Conservation (phyloP, 2,797 vertebrate species). For the Chrosomus eos region DNA sequence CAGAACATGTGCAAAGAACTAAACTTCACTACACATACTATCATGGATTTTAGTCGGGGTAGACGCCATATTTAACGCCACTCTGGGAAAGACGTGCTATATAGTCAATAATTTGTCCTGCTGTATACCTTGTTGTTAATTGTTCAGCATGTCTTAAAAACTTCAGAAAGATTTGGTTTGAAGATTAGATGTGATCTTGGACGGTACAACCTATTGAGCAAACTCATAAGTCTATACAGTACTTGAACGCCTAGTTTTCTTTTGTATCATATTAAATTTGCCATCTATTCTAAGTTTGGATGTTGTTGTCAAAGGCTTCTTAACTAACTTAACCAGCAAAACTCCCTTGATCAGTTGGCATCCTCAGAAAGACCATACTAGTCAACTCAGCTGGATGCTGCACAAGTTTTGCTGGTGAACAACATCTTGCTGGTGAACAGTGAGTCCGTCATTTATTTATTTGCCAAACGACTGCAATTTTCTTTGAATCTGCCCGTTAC, state of each 20-base stretch:
- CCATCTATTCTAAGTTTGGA: neutral
- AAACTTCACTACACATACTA: neutral
- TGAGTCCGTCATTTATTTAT: too few relatives aligned
- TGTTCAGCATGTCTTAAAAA: neutral
- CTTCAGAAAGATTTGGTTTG: neutral
- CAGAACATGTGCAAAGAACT: constrained; percentile 13
- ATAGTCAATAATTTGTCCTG: neutral
- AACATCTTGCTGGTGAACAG: neutral
- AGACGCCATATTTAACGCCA: neutral
- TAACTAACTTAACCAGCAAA: neutral
- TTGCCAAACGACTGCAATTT: too few relatives aligned
- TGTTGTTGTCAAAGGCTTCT: neutral
- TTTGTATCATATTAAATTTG: neutral
- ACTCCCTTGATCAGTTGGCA: neutral
- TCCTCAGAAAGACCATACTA: neutral
- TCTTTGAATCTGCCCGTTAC: too few relatives aligned
- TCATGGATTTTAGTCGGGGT: neutral
- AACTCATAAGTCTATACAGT: neutral
- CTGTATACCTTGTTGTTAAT: neutral
- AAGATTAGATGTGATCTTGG: neutral
- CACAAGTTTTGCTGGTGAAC: neutral
- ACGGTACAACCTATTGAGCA: neutral
- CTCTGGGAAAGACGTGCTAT: neutral
- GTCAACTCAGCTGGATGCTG: neutral
- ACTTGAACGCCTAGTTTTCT: neutral